A percentile compares a stretch with the other conserved stretches of the same genome.
Conservation (phyloP, 2,888 invertebrate genomes). For the Altica lythri region DNA sequence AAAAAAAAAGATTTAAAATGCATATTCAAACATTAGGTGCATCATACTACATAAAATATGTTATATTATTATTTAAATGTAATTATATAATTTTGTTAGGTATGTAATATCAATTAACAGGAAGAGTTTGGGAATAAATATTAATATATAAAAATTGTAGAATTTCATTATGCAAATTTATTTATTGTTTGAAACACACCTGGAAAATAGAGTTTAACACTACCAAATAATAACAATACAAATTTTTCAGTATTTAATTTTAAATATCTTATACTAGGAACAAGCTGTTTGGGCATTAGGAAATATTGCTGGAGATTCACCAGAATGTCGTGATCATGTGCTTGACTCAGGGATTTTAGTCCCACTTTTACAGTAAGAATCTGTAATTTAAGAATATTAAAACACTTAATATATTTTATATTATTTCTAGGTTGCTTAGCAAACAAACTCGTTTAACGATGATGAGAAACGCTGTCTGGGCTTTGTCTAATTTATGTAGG, state of each 20-base stretch:
- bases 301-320: slow-evolving; percentile 96
- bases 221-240: neutral
- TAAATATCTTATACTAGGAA: slow-evolving; percentile 59
- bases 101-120: too few species aligned
- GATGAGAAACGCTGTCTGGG: slow-evolving; percentile 98
- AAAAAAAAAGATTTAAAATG: too few species aligned
- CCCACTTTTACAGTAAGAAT: slow-evolving; percentile 83
- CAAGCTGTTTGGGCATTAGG: slow-evolving; percentile 97
- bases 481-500: slow-evolving; percentile 94
- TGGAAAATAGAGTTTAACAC: too few species aligned
- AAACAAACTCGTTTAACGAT: slow-evolving; percentile 82
- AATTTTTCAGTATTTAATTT: slow-evolving; percentile 1
- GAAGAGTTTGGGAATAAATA: too few species aligned
- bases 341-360: slow-evolving; percentile 82
- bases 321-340: slow-evolving; percentile 89
- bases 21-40: too few species aligned
- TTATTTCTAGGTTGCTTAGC: slow-evolving; percentile 68
- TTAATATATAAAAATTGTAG: too few species aligned
- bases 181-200: too few species aligned
- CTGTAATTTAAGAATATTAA: neutral
- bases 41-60: too few species aligned
- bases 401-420: neutral
- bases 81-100: too few species aligned
- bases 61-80: too few species aligned
- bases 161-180: too few species aligned